phyloP scores from a whole-genome alignment of 2,113 vertebrate genomes.

The Stomatorhinus ivindoensis region DNA sequence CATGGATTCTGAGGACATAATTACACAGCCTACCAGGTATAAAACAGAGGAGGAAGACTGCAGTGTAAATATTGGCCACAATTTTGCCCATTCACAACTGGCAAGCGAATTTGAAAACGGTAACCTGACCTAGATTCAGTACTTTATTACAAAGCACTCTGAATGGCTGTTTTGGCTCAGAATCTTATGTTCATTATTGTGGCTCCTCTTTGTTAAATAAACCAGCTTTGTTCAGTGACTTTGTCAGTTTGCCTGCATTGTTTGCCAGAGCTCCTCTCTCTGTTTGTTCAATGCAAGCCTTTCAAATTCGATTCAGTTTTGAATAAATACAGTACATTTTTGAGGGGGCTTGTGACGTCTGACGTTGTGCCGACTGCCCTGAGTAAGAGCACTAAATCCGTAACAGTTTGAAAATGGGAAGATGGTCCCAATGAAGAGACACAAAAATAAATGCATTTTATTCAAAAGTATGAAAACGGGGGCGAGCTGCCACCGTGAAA shows the following conservation, averaged over 20 bases:
- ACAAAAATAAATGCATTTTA: background rate
- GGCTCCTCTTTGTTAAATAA: background rate
- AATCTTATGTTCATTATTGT: background rate
- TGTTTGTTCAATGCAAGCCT: background rate
- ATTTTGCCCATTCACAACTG: background rate
- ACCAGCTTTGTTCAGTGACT: background rate
- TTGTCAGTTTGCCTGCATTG: background rate
- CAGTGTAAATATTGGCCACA: background rate
- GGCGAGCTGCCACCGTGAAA: background rate
- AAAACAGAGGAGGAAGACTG: background rate
- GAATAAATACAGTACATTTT: background rate
- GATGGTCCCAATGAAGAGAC: background rate
- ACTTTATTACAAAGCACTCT: background rate
- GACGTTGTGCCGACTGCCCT: background rate
- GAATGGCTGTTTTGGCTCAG: background rate
- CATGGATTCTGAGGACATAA: background rate
- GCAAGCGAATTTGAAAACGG: background rate
- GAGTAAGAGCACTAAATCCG: background rate
- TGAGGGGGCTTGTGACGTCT: background rate
- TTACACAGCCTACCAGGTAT: background rate
- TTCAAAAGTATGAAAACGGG: background rate
- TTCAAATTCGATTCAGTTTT: slow-evolving; percentile 4
- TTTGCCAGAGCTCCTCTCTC: background rate
- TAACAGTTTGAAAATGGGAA: background rate
- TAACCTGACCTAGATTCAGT: background rate